These are phyloP conservation scores for Laspeyria flexula DNA, from an alignment of 2,888 invertebrate species.

Conservation along the genomic window DNA sequence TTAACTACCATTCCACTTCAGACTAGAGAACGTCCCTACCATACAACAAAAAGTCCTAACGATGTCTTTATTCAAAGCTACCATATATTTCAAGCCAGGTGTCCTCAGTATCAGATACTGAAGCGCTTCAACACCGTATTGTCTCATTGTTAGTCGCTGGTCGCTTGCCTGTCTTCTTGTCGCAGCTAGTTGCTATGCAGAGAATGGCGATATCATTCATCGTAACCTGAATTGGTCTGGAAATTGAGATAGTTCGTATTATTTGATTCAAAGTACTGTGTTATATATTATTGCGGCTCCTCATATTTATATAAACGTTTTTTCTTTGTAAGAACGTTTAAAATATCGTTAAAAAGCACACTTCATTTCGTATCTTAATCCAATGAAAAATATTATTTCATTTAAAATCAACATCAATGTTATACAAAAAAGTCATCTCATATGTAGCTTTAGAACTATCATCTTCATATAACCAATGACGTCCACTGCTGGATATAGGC, in stretches of 20 bases:
- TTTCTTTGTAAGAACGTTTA: too few relatives aligned
- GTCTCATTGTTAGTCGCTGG: conserved; percentile 43
- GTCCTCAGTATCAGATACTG: conserved; percentile 30
- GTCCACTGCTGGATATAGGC: too few relatives aligned
- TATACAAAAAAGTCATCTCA: too few relatives aligned
- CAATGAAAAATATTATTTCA: too few relatives aligned
- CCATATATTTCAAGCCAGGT: conserved; percentile 30
- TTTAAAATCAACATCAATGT: too few relatives aligned
- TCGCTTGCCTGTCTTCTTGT: conserved; percentile 37
- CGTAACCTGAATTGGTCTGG: conserved; percentile 29
- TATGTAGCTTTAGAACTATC: too few relatives aligned
- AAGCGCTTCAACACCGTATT: conserved; percentile 22
- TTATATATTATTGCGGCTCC: background rate
- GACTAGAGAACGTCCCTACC: too few relatives aligned
- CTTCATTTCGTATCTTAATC: too few relatives aligned
- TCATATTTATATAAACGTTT: too few relatives aligned
- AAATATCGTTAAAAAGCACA: too few relatives aligned
- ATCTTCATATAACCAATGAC: too few relatives aligned
- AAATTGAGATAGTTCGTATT: conserved; percentile 25
- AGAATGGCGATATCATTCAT: conserved; percentile 27
- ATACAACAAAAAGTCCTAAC: background rate
- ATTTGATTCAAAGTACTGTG: conserved; percentile 11
- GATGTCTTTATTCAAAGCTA: conserved; percentile 14
- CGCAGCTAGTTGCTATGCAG: conserved; percentile 28
- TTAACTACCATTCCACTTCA: too few relatives aligned